Evolutionary conservation across 2,797 vertebrate genomes (phyloP).

Genomic region (Chanos chanos): DNA sequence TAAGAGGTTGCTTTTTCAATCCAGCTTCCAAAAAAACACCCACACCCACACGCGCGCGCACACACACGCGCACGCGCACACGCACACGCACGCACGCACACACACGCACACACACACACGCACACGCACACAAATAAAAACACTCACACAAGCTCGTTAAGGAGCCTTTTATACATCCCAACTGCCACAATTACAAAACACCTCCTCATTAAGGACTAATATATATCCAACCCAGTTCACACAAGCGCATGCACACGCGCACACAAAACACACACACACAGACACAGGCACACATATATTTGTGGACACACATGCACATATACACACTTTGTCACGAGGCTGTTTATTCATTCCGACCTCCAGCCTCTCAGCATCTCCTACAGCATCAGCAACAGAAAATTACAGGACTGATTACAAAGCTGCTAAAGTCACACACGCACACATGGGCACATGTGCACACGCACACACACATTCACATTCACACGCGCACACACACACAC

Average conservation of each 20-base stretch:
- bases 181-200: too few relatives aligned
- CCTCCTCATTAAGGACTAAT: too few relatives aligned
- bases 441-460: neutral
- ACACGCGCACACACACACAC: constrained; percentile 12
- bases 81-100: neutral
- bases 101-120: neutral
- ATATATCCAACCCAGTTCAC: too few relatives aligned
- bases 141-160: neutral
- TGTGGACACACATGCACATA: neutral
- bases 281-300: constrained; percentile 7
- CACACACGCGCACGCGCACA: neutral
- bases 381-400: too few relatives aligned
- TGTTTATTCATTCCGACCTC: too few relatives aligned
- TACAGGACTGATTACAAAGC: too few relatives aligned
- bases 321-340: neutral
- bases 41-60: neutral
- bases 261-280: neutral
- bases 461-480: neutral
- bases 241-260: neutral
- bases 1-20: neutral
- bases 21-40: neutral
- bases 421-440: neutral
- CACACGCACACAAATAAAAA: neutral
- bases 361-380: too few relatives aligned
- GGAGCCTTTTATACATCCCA: too few relatives aligned